Evolutionary conservation across 1,140 invertebrate genomes (phyloP).

Genomic region (Neocloeon triangulifer): DNA sequence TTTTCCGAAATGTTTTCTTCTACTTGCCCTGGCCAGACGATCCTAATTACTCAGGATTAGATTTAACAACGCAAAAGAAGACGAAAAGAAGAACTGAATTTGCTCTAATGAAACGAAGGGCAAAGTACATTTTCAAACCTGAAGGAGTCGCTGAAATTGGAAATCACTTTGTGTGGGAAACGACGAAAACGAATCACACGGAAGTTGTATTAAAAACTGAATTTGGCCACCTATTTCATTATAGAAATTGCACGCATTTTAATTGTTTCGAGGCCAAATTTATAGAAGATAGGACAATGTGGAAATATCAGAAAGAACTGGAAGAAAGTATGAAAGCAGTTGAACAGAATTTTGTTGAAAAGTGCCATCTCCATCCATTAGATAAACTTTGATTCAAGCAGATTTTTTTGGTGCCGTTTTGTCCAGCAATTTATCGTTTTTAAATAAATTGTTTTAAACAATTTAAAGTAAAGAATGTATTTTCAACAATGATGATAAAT

Average conservation of each 20-base stretch:
- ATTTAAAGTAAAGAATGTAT: too few relatives aligned
- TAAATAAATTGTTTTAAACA: too few relatives aligned
- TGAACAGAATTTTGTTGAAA: conserved; percentile 8
- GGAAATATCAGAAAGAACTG: conserved; percentile 26
- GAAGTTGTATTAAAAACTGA: too few relatives aligned
- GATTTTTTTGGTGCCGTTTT: too few relatives aligned
- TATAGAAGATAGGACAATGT: conserved; percentile 38
- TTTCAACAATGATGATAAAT: too few relatives aligned
- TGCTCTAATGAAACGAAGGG: conserved; percentile 73
- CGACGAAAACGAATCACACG: too few relatives aligned
- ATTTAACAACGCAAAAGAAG: conserved; percentile 53
- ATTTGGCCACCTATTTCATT: conserved; percentile 75
- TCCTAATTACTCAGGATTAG: too few relatives aligned
- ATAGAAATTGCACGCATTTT: conserved; percentile 62
- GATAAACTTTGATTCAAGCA: too few relatives aligned
- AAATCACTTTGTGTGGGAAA: conserved; percentile 88
- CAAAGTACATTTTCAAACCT: conserved; percentile 73
- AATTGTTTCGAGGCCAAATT: conserved; percentile 52
- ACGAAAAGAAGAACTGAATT: conserved; percentile 52
- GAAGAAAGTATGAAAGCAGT: conserved; percentile 8
- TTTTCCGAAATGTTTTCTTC: conserved; percentile 81
- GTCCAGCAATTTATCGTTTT: too few relatives aligned
- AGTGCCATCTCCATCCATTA: conserved; percentile 7
- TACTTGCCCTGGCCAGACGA: conserved; percentile 68
- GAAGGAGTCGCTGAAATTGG: conserved; percentile 64